Evolutionary conservation across 2,797 vertebrate species (phyloP), one percentile per base, ranked within the genome.

Genomic region (Sternotherus odoratus): DNA sequence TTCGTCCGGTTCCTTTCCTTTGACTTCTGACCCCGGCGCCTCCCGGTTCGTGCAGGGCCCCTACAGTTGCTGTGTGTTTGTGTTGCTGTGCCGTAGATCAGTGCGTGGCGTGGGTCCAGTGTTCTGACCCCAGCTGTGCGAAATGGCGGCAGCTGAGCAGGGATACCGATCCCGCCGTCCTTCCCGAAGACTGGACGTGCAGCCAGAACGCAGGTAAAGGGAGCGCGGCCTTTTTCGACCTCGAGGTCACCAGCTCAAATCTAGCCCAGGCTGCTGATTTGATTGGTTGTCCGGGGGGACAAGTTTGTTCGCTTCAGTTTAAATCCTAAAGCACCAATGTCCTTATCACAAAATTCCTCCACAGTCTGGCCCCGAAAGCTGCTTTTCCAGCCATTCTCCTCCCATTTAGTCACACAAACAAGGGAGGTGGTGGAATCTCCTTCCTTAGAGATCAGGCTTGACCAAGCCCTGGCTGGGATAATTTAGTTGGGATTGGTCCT

Each of bases 141-240:
- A 98, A 98, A 90, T 98, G 98, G 98, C 97, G 98, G 57, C 95
- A 51, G 57, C 89, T 98, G 10, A 66, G 9, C 88, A 87, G 94
- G 39, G 83, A 96, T 10, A 85, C 92, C 4, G 98, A 98, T 79
- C 98, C 97, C 23, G 97, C 96, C 26, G 79, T 93, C 46, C 97
- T 98, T 66, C 97, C 98, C 49, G 92, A 97, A 43, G 88, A 97
- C 75, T 98, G 98, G 98, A 96, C 95, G 30, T 98, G 98, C 92
- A 83, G 91, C 30, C 96, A 98, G 81, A 98, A 98, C 92, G 91
- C 97, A 96, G 98, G 98, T 98, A 97, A 69, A 79, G 24, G 17
- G n/a, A 39, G 21, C 39, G 36, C 5, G 5, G 63, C n/a, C n/a
- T 28, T 57, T 9, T 57, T 57, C 12, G 24, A 28, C 56, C 56